Conservation (phyloP, 2,113 vertebrate genomes). For the Larimichthys crocea region DNA sequence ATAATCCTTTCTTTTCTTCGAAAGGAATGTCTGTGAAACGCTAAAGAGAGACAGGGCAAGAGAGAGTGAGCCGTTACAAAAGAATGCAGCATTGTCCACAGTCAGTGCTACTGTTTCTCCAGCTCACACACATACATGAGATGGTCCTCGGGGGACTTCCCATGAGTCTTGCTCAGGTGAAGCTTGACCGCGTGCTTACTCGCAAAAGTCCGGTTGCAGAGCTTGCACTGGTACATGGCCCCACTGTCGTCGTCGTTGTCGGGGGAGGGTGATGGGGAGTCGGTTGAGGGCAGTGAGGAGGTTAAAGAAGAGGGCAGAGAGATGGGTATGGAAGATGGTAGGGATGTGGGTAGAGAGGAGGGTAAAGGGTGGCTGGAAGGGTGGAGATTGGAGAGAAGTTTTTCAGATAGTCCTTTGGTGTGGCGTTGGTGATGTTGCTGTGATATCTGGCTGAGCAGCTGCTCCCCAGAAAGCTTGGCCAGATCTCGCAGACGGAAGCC, state of each 20-base stretch:
- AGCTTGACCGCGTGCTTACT: conserved; percentile 99
- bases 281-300: conserved; percentile 64
- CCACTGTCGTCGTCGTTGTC: conserved; percentile 92
- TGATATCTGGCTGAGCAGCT: conserved; percentile 93
- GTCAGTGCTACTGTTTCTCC: conserved; percentile 96
- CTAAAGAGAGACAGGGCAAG: conserved; percentile 59
- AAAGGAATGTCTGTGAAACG: conserved; percentile 76
- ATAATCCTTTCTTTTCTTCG: conserved; percentile 72
- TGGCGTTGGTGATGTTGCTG: conserved; percentile 83
- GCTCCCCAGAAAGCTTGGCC: conserved; percentile 95
- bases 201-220: conserved; percentile 99
- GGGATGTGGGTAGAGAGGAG: conserved; percentile 70
- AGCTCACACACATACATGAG: conserved; percentile 96
- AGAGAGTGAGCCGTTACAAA: conserved; percentile 70
- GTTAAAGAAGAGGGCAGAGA: conserved; percentile 69
- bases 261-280: conserved; percentile 86
- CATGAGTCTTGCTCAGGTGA: conserved; percentile 99
- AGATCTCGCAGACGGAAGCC: conserved; percentile 98
- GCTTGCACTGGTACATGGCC: conserved; percentile 95
- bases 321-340: conserved; percentile 63
- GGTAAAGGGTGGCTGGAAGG: conserved; percentile 77
- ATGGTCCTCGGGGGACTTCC: conserved; percentile 98
- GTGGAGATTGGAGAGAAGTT: conserved; percentile 87
- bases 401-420: conserved; percentile 95
- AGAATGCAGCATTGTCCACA: conserved; percentile 70